A percentile compares a stretch with the other conserved stretches of the same genome.
Evolutionary conservation across 2,888 invertebrate genomes (phyloP).

Genomic region (Uloborus plumipes): DNA sequence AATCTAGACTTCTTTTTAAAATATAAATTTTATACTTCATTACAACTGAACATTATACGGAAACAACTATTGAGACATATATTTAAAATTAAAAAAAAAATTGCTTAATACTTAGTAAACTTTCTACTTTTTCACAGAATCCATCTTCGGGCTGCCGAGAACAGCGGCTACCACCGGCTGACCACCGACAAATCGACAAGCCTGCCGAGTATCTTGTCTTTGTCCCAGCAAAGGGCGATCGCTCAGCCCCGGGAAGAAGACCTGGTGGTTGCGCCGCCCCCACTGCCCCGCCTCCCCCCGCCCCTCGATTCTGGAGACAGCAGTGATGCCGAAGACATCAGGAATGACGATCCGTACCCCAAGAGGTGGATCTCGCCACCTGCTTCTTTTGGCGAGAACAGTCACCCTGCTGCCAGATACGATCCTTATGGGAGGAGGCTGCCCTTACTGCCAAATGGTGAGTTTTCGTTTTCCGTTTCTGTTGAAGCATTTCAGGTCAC

Average conservation of each 20-base stretch:
- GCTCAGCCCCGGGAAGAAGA: constrained; percentile 7
- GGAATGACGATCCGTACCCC: constrained; percentile 28
- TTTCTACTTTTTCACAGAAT: constrained; percentile 15
- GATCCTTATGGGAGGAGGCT: constrained; percentile 73
- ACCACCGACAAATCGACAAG: constrained; percentile 60
- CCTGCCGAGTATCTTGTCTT: constrained; percentile 60
- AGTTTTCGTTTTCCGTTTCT: constrained; percentile 30
- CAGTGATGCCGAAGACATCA: constrained; percentile 36
- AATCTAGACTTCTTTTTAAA: too few relatives aligned
- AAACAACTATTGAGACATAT: too few relatives aligned
- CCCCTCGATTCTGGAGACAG: constrained; percentile 35
- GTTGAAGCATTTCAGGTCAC: too few relatives aligned
- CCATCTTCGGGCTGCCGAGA: constrained; percentile 50
- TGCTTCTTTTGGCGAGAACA: constrained; percentile 50
- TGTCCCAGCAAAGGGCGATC: constrained; percentile 25
- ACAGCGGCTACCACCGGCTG: constrained; percentile 32
- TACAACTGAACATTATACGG: too few relatives aligned
- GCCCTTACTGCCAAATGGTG: constrained; percentile 77
- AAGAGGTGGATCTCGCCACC: constrained; percentile 59
- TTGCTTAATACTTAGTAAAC: background rate
- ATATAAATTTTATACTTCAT: too few relatives aligned
- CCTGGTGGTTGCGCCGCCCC: constrained; percentile 5
- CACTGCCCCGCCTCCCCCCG: constrained; percentile 46
- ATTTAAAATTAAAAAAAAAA: background rate
- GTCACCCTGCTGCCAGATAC: constrained; percentile 61